Evolutionary conservation across 2,888 invertebrate species (phyloP).

Genomic region (Drosophila neutralis): DNA sequence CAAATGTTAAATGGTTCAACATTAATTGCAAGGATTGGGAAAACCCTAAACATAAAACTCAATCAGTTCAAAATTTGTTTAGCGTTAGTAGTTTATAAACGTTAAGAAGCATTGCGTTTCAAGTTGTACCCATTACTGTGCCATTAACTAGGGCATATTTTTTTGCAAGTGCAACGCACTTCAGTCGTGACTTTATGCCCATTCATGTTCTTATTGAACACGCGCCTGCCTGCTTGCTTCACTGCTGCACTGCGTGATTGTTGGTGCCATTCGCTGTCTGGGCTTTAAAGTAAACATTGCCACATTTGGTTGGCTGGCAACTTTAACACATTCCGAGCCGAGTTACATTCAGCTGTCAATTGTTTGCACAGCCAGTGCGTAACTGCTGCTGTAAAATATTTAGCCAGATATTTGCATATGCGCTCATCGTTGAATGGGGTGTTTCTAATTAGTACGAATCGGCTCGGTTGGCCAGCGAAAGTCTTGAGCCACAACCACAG

Average conservation of each 20-base stretch:
- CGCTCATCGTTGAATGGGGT: slow-evolving; percentile 3
- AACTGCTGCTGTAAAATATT: slow-evolving; percentile 6
- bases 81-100: too few relatives aligned
- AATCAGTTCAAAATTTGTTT: not conserved
- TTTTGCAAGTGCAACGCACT: slow-evolving; percentile 22
- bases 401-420: slow-evolving; percentile 19
- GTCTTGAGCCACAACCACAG: slow-evolving; percentile 43
- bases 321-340: slow-evolving; percentile 31
- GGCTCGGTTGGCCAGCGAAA: slow-evolving; percentile 31
- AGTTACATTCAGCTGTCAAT: slow-evolving; percentile 18
- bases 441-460: slow-evolving; percentile 38
- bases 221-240: slow-evolving; percentile 20
- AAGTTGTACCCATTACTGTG: not conserved
- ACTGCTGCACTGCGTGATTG: slow-evolving; percentile 6
- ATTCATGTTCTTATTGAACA: slow-evolving; percentile 48
- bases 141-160: not conserved
- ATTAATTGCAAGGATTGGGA: not conserved
- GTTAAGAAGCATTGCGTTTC: too few relatives aligned
- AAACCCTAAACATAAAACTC: not conserved
- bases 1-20: too few relatives aligned
- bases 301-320: slow-evolving; percentile 23
- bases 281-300: slow-evolving; percentile 39
- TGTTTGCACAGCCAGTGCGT: slow-evolving; percentile 29
- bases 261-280: slow-evolving; percentile 21
- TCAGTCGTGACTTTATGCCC: slow-evolving; percentile 37